Evolutionary conservation across 2,888 invertebrate species (phyloP).

Genomic region (Eupithecia centaureata): DNA sequence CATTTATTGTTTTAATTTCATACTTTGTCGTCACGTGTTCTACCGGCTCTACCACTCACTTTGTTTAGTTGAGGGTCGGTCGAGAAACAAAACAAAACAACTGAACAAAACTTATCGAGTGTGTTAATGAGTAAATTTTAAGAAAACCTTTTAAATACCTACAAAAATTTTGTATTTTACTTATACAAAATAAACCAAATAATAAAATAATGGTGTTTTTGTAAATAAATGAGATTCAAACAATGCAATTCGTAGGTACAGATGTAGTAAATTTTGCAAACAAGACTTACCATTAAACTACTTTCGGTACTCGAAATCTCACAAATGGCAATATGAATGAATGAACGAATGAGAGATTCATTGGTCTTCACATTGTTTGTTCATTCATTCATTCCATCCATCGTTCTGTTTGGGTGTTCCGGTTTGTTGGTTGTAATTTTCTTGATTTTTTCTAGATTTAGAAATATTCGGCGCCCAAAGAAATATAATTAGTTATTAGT

Average conservation of each 20-base stretch:
- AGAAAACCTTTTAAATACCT: too few relatives aligned
- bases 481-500: not conserved
- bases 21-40: too few relatives aligned
- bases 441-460: not conserved
- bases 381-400: not conserved
- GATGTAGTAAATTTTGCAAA: not conserved
- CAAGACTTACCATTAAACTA: slow-evolving; percentile 11
- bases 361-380: not conserved
- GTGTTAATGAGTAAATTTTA: too few relatives aligned
- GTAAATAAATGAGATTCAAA: not conserved
- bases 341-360: slow-evolving; percentile 4
- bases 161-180: too few relatives aligned
- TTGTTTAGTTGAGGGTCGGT: too few relatives aligned
- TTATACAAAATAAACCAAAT: too few relatives aligned
- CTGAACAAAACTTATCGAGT: too few relatives aligned
- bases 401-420: not conserved
- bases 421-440: not conserved
- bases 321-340: slow-evolving; percentile 12
- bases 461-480: not conserved
- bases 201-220: not conserved
- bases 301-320: slow-evolving; percentile 2
- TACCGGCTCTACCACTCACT: too few relatives aligned
- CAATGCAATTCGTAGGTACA: not conserved
- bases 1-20: too few relatives aligned
- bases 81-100: too few relatives aligned